Evolutionary conservation across 2,797 vertebrate species (phyloP).

Genomic region (Distichodus sexfasciatus): DNA sequence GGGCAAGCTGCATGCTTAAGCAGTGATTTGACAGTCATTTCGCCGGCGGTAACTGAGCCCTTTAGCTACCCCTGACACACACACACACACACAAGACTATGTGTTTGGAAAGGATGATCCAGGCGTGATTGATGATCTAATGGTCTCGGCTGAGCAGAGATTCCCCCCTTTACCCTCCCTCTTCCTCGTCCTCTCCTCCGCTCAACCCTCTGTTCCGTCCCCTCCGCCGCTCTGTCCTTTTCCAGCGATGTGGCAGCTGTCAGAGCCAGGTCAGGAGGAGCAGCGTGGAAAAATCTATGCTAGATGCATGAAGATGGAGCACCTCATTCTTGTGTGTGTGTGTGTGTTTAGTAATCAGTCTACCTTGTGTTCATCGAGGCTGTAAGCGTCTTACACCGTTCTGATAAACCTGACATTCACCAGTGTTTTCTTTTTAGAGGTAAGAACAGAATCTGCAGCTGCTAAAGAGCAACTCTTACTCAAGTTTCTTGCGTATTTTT

Average conservation of each 20-base stretch:
- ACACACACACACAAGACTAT: slow-evolving; percentile 66
- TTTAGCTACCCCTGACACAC: slow-evolving; percentile 68
- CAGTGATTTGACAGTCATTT: slow-evolving; percentile 72
- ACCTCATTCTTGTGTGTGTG: slow-evolving; percentile 14
- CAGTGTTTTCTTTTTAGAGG: too few species aligned
- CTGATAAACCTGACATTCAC: too few species aligned
- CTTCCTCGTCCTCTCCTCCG: slow-evolving; percentile 20
- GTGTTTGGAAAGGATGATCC: slow-evolving; percentile 74
- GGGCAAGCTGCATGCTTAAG: slow-evolving; percentile 68
- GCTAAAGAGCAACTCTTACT: too few species aligned
- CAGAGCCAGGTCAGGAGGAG: slow-evolving; percentile 19
- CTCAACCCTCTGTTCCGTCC: slow-evolving; percentile 18
- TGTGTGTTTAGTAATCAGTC: not conserved
- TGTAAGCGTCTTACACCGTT: too few species aligned
- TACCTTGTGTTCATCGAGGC: too few species aligned
- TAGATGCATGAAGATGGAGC: not conserved
- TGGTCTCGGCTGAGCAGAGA: slow-evolving; percentile 58
- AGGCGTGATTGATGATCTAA: slow-evolving; percentile 82
- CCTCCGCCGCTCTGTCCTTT: slow-evolving; percentile 41
- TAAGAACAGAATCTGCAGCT: too few species aligned
- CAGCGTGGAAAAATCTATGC: not conserved
- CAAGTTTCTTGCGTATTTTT: too few species aligned
- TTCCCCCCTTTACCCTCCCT: slow-evolving; percentile 44
- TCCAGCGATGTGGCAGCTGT: slow-evolving; percentile 42
- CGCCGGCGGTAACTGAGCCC: slow-evolving; percentile 67